phyloP scores from a whole-genome alignment of 2,113 vertebrate genomes.

The Galeopterus variegatus region DNA sequence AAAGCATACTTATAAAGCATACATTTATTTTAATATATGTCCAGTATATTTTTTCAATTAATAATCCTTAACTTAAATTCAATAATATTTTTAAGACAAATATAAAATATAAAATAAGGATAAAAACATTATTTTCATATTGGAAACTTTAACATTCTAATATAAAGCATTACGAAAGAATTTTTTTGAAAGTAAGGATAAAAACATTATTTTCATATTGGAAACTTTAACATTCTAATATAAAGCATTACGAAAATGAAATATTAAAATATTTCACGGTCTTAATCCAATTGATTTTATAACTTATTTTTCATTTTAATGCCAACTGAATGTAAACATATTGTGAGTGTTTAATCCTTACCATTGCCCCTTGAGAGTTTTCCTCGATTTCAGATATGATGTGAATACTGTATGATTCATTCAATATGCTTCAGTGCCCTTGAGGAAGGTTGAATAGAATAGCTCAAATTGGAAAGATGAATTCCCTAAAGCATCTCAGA shows the following conservation, averaged over 20 bases:
- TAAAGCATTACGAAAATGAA: neutral
- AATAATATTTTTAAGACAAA: neutral
- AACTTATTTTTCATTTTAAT: slow-evolving; percentile 70
- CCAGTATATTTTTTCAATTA: neutral
- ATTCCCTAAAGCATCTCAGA: slow-evolving; percentile 72
- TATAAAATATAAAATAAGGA: slow-evolving; percentile 9
- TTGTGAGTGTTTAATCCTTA: slow-evolving; percentile 66
- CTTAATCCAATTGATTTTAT: slow-evolving; percentile 54
- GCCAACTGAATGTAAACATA: slow-evolving; percentile 63
- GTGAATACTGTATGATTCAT: slow-evolving; percentile 72
- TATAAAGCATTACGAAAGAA: neutral
- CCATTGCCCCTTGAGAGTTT: slow-evolving; percentile 67
- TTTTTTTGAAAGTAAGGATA: neutral
- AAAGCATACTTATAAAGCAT: neutral
- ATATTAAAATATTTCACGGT: slow-evolving; percentile 45
- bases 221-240: neutral
- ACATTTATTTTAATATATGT: slow-evolving; percentile 15
- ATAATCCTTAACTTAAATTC: neutral
- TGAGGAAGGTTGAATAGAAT: slow-evolving; percentile 76
- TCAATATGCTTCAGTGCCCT: slow-evolving; percentile 75
- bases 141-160: neutral
- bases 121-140: neutral
- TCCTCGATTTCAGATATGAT: slow-evolving; percentile 78
- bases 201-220: neutral
- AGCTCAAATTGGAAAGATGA: slow-evolving; percentile 70